phyloP scores from a whole-genome alignment of 2,113 vertebrate genomes.

The Lagopus muta region DNA sequence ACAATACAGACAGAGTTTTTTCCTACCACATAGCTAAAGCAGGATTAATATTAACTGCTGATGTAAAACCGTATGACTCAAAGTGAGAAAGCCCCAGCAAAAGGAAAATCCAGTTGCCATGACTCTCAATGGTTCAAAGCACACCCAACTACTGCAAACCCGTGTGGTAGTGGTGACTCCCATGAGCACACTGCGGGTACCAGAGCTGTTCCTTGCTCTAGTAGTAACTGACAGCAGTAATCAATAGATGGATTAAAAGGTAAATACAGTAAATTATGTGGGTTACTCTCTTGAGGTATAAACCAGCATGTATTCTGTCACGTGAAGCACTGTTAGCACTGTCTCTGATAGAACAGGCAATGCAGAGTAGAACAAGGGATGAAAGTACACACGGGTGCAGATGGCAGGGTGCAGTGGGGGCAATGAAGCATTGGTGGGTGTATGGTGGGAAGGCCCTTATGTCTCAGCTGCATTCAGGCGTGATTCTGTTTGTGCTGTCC shows the following conservation, averaged over 20 bases:
- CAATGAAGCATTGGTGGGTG: background rate
- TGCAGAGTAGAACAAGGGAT: conserved; percentile 15
- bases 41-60: background rate
- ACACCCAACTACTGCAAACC: background rate
- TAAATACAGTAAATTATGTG: background rate
- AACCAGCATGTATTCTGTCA: conserved; percentile 10
- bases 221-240: conserved; percentile 5
- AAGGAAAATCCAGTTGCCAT: background rate
- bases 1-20: background rate
- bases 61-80: fast-evolving
- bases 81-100: background rate
- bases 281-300: background rate
- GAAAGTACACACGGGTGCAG: background rate
- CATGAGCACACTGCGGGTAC: fast-evolving
- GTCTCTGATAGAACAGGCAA: background rate
- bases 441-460: background rate
- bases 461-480: background rate
- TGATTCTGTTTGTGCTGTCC: background rate
- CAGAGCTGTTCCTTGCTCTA: background rate
- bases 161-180: fast-evolving
- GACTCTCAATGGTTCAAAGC: background rate
- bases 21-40: background rate
- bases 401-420: background rate
- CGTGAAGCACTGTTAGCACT: background rate
- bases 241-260: conserved; percentile 5